These are phyloP conservation scores for Scaptomyza montana DNA, from an alignment of 1,140 invertebrate genomes.

Conservation along the genomic window DNA sequence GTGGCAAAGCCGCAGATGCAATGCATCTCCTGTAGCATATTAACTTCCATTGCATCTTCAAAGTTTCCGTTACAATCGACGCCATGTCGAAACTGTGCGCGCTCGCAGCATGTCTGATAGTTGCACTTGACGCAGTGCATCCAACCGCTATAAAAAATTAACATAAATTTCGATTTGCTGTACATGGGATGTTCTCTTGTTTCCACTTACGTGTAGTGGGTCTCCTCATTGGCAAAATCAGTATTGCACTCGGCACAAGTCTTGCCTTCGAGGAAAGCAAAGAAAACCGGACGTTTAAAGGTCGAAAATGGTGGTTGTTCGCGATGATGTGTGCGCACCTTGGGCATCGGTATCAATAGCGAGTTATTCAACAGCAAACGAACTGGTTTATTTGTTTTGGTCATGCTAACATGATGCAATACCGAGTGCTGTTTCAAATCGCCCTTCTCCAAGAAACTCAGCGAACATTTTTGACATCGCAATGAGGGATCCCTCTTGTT, in stretches of 20 bases:
- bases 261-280: constrained; percentile 68
- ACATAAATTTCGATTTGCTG: not conserved
- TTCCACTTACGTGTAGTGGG: constrained; percentile 71
- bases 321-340: constrained; percentile 76
- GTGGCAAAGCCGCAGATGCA: constrained; percentile 90
- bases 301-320: constrained; percentile 70
- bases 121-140: constrained; percentile 90
- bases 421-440: constrained; percentile 85
- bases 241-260: constrained; percentile 78
- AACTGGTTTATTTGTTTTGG: constrained; percentile 65
- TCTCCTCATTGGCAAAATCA: constrained; percentile 70
- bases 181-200: not conserved
- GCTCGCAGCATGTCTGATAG: constrained; percentile 90
- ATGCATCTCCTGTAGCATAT: constrained; percentile 86
- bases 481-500: constrained; percentile 61
- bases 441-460: constrained; percentile 75
- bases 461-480: constrained; percentile 73
- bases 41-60: constrained; percentile 84
- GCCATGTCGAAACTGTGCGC: constrained; percentile 89
- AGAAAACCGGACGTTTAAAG: constrained; percentile 70
- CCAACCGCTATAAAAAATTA: constrained; percentile 85
- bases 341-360: constrained; percentile 69
- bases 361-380: constrained; percentile 73
- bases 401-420: constrained; percentile 83
- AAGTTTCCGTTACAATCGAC: constrained; percentile 85